Evolutionary conservation across 2,113 vertebrate species (phyloP).

Genomic region (Hyperopisus bebe): DNA sequence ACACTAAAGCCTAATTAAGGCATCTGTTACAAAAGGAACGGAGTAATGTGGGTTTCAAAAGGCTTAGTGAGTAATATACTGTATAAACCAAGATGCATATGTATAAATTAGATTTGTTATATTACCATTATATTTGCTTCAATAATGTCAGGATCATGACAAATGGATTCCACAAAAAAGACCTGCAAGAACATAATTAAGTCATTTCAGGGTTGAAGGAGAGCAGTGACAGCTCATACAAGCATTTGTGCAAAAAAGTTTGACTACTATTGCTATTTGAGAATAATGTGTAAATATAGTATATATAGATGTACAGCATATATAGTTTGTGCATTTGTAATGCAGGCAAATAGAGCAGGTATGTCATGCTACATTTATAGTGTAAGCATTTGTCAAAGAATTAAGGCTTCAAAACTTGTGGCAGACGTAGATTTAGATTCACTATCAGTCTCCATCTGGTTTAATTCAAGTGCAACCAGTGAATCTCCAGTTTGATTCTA

Average conservation of each 20-base stretch:
- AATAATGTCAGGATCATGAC: not conserved
- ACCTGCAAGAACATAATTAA: not conserved
- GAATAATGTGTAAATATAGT: not conserved
- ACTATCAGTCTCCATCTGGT: not conserved
- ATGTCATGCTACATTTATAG: not conserved
- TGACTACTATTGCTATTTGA: not conserved
- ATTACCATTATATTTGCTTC: conserved; percentile 2
- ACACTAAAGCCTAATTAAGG: not conserved
- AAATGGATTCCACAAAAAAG: not conserved
- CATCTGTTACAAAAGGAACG: not conserved
- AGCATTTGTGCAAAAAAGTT: not conserved
- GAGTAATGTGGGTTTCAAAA: not conserved
- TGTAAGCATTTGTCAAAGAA: not conserved
- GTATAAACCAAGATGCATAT: not conserved
- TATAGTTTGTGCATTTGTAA: not conserved
- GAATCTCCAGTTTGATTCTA: not conserved
- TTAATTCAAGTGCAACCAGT: not conserved
- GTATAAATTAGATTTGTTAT: not conserved
- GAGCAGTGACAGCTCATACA: not conserved
- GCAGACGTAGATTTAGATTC: not conserved
- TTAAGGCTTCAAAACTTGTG: not conserved
- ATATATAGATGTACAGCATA: not conserved
- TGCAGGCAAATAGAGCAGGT: not conserved
- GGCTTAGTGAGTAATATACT: not conserved
- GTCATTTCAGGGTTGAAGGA: not conserved